phyloP scores from a whole-genome alignment of 2,797 vertebrate species.

The Choloepus didactylus region DNA sequence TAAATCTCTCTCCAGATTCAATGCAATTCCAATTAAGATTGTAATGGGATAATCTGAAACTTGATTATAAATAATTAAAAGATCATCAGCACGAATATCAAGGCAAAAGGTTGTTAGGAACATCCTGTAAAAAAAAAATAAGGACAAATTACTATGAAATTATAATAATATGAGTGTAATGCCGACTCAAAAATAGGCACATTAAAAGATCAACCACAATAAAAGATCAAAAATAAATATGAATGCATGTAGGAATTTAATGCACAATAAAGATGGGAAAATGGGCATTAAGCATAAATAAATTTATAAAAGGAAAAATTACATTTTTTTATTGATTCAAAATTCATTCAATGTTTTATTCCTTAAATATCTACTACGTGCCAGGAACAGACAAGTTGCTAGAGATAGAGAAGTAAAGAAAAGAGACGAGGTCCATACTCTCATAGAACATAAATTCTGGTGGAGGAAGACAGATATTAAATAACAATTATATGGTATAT shows the following conservation, averaged over 20 bases:
- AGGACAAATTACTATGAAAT: not conserved
- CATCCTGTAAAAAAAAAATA: not conserved
- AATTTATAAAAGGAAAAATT: not conserved
- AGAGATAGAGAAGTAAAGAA: not conserved
- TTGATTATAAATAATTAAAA: slow-evolving; percentile 21
- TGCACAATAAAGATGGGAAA: not conserved
- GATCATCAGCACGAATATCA: not conserved
- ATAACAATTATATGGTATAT: not conserved
- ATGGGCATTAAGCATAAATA: not conserved
- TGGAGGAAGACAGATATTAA: not conserved
- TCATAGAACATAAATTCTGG: not conserved
- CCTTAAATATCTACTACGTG: not conserved
- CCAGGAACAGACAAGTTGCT: not conserved
- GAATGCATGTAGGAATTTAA: not conserved
- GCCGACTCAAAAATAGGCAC: not conserved
- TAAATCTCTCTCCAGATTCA: not conserved
- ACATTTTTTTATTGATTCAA: not conserved
- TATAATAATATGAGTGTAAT: not conserved
- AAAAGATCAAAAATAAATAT: not conserved
- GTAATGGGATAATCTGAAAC: not conserved
- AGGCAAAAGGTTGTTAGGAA: not conserved
- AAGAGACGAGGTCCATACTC: not conserved
- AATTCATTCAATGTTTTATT: slow-evolving; percentile 21
- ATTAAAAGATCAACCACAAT: not conserved
- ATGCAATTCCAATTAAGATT: not conserved